phyloP scores from a whole-genome alignment of 2,797 vertebrate genomes.

The Hylomyscus alleni region DNA sequence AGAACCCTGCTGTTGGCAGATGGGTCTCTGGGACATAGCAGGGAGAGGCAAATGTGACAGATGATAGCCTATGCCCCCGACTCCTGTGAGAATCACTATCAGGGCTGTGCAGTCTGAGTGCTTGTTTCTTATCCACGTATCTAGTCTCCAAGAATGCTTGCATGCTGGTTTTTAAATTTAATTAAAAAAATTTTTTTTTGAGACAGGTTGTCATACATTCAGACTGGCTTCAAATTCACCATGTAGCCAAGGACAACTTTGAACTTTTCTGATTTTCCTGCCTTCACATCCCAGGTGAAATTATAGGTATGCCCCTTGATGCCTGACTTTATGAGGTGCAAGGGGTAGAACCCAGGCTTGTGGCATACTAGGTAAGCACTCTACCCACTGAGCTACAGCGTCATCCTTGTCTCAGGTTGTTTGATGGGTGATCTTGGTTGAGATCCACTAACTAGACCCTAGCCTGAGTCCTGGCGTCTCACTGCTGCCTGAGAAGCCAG shows the following conservation, averaged over 20 bases:
- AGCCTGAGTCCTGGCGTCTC: accelerated
- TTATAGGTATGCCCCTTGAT: background rate
- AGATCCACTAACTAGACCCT: background rate
- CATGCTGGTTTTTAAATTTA: background rate
- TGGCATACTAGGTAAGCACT: background rate
- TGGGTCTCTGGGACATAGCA: background rate
- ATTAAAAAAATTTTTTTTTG: background rate
- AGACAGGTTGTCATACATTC: background rate
- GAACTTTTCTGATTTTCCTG: background rate
- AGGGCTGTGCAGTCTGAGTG: background rate
- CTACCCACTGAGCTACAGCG: background rate
- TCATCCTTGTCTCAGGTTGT: background rate
- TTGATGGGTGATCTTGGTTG: background rate
- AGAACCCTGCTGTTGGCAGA: background rate
- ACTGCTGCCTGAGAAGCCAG: background rate
- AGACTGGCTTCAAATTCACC: background rate
- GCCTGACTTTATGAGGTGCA: background rate
- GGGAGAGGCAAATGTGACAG: background rate
- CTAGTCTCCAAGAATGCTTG: background rate
- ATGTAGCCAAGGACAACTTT: background rate
- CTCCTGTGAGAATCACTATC: background rate
- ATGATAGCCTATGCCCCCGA: too few species aligned
- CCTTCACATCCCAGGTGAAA: background rate
- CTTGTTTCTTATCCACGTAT: background rate
- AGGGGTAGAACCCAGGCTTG: background rate